Base-by-base conservation (phyloP, 2,797 vertebrate species). In the Enoplosus armatus region DNA sequence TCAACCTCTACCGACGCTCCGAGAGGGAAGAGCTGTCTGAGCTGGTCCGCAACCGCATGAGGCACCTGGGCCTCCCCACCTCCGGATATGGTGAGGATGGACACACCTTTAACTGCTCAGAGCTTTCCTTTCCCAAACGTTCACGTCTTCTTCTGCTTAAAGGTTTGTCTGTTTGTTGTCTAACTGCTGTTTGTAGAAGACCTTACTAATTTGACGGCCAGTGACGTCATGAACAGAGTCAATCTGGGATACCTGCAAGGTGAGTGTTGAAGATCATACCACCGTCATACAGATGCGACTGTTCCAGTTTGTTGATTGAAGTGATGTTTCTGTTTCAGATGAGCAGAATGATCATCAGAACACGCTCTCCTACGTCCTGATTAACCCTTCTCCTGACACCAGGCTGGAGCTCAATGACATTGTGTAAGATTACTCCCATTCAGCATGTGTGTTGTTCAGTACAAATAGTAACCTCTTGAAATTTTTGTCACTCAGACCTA, bases 151-250 rank as follows among this genome's bases (percentile, higher is more conserved):
- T 87, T 64, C 12, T 58, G 58, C 88, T 89, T 94, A 72, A 92
- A 87, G 26, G 90, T 92, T 50, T 31, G 20, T 24, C 2, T 85
- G 16, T 79, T 56, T 81, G n/a, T 35, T 33, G 3, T 72, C 20
- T 69, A 10, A 53, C 94, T 90, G 37, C 16, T 63, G 22, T 14
- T 50, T 75, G 53, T 93, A 99, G 98, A 98, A 94, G 97, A 98
- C 91, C 94, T 97, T 89, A 96, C 96, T 87, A 98, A 98, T 94
- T 96, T 99, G 95, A 99, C 98, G 90, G 98, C 98, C 95, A 97
- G 97, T 95, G 98, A 99, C 87, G 97, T 99, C 93, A 99, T 99
- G 98, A 99, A 99, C 95, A 96, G 98, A 95, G 98, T 99, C 92
- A 99, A 99, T 93, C 96, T 99, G 94, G 98, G 98, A 91, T 98